These are phyloP conservation scores for Drosophila quinaria DNA, from an alignment of 2,888 invertebrate species.

Conservation along the genomic window DNA sequence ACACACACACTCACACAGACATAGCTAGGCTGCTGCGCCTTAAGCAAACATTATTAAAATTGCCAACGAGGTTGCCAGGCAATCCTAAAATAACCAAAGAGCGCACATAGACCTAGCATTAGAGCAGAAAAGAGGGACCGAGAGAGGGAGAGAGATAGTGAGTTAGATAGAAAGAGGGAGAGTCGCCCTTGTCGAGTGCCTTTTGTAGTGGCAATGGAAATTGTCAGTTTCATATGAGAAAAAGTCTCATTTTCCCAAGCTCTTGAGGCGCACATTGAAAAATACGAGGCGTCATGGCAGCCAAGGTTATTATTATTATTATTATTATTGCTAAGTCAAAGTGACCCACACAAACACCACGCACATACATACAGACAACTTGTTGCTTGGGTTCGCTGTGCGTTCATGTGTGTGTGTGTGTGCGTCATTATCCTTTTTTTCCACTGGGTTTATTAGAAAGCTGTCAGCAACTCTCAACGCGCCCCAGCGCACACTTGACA, in stretches of 20 bases:
- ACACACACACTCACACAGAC: neutral
- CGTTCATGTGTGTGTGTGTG: neutral
- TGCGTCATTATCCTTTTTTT: slow-evolving; percentile 68
- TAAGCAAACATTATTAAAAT: slow-evolving; percentile 82
- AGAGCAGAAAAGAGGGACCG: neutral
- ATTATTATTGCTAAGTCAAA: slow-evolving; percentile 75
- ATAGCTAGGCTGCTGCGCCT: slow-evolving; percentile 60
- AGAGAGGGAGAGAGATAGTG: neutral
- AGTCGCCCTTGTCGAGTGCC: slow-evolving; percentile 39
- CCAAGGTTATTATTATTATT: slow-evolving; percentile 80
- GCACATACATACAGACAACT: slow-evolving; percentile 40
- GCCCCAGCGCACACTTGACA: slow-evolving; percentile 80
- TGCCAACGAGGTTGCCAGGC: slow-evolving; percentile 73
- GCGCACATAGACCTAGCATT: slow-evolving; percentile 32
- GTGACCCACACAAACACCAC: slow-evolving; percentile 51
- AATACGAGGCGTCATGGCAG: slow-evolving; percentile 66
- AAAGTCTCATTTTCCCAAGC: slow-evolving; percentile 42
- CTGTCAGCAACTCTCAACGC: slow-evolving; percentile 78
- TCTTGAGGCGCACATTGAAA: slow-evolving; percentile 59
- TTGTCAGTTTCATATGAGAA: slow-evolving; percentile 75
- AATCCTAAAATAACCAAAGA: slow-evolving; percentile 75
- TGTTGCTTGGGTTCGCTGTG: slow-evolving; percentile 56
- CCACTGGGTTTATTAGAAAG: slow-evolving; percentile 77
- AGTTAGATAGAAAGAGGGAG: slow-evolving; percentile 13
- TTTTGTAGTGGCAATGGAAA: slow-evolving; percentile 72